These are phyloP conservation scores for Cosmia trapezina DNA, from an alignment of 2,888 invertebrate genomes.

Conservation along the genomic window DNA sequence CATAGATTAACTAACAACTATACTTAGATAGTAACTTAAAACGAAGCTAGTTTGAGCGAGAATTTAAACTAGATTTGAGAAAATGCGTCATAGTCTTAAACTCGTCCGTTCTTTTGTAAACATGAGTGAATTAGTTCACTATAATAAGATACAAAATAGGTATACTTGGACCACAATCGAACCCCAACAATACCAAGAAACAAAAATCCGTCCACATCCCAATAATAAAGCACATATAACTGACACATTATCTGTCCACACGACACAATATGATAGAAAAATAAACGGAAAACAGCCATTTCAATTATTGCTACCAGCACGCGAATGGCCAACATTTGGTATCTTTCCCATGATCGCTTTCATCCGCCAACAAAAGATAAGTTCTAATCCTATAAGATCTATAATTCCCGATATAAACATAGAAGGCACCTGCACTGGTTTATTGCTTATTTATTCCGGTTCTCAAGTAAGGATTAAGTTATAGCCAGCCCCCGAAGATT, in stretches of 20 bases:
- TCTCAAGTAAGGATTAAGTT: conserved; percentile 89
- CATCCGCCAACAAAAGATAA: conserved; percentile 64
- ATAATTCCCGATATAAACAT: conserved; percentile 79
- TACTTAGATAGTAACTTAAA: background rate
- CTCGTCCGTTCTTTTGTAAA: background rate
- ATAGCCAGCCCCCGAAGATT: conserved; percentile 89
- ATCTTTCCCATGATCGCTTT: conserved; percentile 82
- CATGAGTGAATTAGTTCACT: background rate
- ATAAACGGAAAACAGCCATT: conserved; percentile 77
- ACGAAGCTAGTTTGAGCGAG: background rate
- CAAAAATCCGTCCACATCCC: conserved; percentile 52
- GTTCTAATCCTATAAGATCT: conserved; percentile 75
- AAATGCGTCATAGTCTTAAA: background rate
- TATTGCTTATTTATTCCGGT: conserved; percentile 89
- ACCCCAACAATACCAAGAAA: conserved; percentile 38
- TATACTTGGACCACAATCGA: conserved; percentile 13
- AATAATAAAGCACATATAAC: conserved; percentile 66
- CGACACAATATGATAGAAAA: conserved; percentile 77
- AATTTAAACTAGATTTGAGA: conserved; percentile 1
- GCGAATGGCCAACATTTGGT: conserved; percentile 81
- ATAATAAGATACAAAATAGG: background rate
- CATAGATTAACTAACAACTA: conserved; percentile 5
- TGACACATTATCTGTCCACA: conserved; percentile 78
- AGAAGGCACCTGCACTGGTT: conserved; percentile 87
- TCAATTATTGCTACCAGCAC: conserved; percentile 85